Conservation (phyloP, 2,797 vertebrate genomes). For the Hoplostethus mediterraneus region DNA sequence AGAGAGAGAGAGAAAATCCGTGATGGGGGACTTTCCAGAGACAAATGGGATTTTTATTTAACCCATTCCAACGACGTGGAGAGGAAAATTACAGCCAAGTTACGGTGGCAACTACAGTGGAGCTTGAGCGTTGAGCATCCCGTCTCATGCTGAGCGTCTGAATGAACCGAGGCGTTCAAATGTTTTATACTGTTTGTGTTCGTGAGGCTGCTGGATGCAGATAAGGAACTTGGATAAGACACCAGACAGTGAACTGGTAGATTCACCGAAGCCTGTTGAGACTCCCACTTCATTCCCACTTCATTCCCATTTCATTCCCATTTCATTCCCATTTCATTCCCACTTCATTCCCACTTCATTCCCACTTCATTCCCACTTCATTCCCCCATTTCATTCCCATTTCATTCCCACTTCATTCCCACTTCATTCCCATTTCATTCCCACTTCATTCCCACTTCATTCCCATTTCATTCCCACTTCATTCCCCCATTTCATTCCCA, state of each 20-base stretch:
- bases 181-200: background rate
- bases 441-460: too few species aligned
- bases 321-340: too few species aligned
- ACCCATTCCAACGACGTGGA: conserved; percentile 41
- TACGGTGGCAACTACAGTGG: too few species aligned
- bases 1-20: conserved; percentile 28
- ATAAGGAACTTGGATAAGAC: conserved; percentile 39
- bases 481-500: too few species aligned
- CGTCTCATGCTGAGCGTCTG: conserved; percentile 6
- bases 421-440: conserved; percentile 1
- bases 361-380: too few species aligned
- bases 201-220: conserved; percentile 38
- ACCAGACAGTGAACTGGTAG: conserved; percentile 4
- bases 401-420: too few species aligned
- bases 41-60: conserved; percentile 24
- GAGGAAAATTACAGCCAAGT: conserved; percentile 54
- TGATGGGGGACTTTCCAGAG: conserved; percentile 43
- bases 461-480: too few species aligned
- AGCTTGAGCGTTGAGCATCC: conserved; percentile 12
- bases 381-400: too few species aligned
- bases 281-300: conserved; percentile 11
- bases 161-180: background rate
- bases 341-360: too few species aligned
- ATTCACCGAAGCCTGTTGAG: conserved; percentile 11
- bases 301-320: background rate